Base-by-base conservation (phyloP, 2,797 vertebrate species). In the Anomalospiza imberbis region DNA sequence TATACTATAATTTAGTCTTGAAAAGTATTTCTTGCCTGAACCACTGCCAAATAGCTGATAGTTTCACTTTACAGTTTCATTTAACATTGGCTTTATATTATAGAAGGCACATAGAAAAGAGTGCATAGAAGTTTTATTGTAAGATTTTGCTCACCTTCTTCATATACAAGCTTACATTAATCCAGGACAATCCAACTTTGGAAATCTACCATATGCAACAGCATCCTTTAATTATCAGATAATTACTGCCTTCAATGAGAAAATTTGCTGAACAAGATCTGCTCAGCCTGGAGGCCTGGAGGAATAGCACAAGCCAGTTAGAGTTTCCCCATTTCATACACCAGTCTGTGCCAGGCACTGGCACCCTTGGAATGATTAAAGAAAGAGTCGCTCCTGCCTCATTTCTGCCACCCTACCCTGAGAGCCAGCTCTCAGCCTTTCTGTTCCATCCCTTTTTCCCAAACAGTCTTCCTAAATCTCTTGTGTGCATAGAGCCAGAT, bases 161-260 rank as follows among this genome's bases (percentile, higher is more conserved):
- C 91, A 71, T 48, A 34, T 25, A 50, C 31, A 74, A 42, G 24
- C 12, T 90, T 84, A 17, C 44, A 89, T 88, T 91, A 84, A 89
- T 36, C 16, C 71, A 88, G 71, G 60, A 86, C 82, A 67, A 88
- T 78, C 76, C 89, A 31, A 11, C 31, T 93, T 94, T 95, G 92
- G 92, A 96, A 94, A 93, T 81, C 79, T 86, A 94, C 92, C 79
- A 79, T 51, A 81, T 90, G 77, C 71, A 94, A 61, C 67, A 91
- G 63, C 82, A 89, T 67, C 60, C 68, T 87, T 94, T 94, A 95
- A 95, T 95, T 93, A 94, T 50, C 57, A 90, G 74, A n/a, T 93
- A 96, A 96, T 91, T 95, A 82, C 67, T 84, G 71, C 82, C 77
- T 96, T 91, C 74, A 60, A 19, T 0, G 0, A 88, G 71, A 97